These are phyloP conservation scores for Endotricha flammealis DNA, from an alignment of 2,888 invertebrate species.

Conservation along the genomic window DNA sequence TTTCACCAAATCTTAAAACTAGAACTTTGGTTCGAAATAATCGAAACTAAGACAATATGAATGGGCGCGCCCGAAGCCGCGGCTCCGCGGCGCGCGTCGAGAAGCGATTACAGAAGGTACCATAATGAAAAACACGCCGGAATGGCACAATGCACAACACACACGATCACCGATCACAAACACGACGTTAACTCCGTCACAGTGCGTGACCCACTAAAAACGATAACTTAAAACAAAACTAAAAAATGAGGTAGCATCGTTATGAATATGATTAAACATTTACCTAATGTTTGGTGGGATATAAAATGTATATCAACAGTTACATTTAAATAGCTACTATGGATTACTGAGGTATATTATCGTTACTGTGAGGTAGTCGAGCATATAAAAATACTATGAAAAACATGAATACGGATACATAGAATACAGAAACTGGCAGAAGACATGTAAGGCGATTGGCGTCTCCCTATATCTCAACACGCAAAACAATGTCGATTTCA, in stretches of 20 bases:
- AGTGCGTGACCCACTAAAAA: constrained; percentile 26
- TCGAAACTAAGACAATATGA: constrained; percentile 18
- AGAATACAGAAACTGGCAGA: too few relatives aligned
- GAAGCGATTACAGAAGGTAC: neutral
- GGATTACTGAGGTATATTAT: constrained; percentile 70
- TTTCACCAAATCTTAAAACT: constrained; percentile 42
- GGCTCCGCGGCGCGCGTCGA: neutral
- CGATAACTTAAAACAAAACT: constrained; percentile 34
- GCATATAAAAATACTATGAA: too few relatives aligned
- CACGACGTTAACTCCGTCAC: constrained; percentile 5
- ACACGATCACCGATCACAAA: constrained; percentile 2
- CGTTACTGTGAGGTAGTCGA: constrained; percentile 66
- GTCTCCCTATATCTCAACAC: too few relatives aligned
- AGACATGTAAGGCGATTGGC: too few relatives aligned
- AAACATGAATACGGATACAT: too few relatives aligned
- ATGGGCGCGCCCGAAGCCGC: neutral
- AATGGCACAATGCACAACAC: constrained; percentile 10
- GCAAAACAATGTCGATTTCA: too few relatives aligned
- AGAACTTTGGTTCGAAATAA: constrained; percentile 44
- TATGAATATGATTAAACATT: constrained; percentile 60
- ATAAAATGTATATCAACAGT: constrained; percentile 61
- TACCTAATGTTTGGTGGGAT: constrained; percentile 74
- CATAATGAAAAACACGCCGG: constrained; percentile 6
- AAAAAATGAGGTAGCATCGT: constrained; percentile 72
- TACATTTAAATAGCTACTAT: constrained; percentile 64